These are phyloP conservation scores for Aleiodes alternator DNA, from an alignment of 2,888 invertebrate species.

Conservation along the genomic window DNA sequence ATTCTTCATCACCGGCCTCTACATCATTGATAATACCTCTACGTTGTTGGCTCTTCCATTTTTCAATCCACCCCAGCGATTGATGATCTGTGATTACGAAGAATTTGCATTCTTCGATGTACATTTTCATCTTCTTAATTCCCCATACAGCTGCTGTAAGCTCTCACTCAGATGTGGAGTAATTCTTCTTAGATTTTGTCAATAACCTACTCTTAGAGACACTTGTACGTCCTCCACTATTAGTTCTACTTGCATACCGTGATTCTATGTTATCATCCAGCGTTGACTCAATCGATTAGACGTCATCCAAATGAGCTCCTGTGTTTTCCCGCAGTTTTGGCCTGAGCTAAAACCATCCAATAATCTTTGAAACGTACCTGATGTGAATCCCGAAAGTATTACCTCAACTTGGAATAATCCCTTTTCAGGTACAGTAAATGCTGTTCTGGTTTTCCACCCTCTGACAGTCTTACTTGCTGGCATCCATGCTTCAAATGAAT, in stretches of 20 bases:
- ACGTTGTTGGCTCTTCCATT: too few species aligned
- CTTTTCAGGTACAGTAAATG: neutral
- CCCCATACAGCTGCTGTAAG: slow-evolving; percentile 30
- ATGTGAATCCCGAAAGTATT: neutral
- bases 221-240: slow-evolving; percentile 39
- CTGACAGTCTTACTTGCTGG: neutral
- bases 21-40: too few species aligned
- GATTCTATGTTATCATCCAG: slow-evolving; percentile 51
- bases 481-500: neutral
- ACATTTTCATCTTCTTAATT: slow-evolving; percentile 32
- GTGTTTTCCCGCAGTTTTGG: slow-evolving; percentile 42
- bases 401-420: neutral
- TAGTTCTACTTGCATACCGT: slow-evolving; percentile 45
- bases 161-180: neutral
- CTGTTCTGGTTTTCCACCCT: neutral
- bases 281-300: slow-evolving; percentile 37
- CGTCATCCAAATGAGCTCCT: slow-evolving; percentile 52
- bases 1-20: too few species aligned
- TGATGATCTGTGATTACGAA: slow-evolving; percentile 43
- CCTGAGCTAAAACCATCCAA: slow-evolving; percentile 60
- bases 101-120: slow-evolving; percentile 41
- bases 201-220: neutral
- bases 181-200: slow-evolving; percentile 18
- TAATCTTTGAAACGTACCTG: slow-evolving; percentile 59
- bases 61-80: slow-evolving; percentile 29